These are phyloP conservation scores for Palythoa grandiflora DNA, from an alignment of 92 coral and sea anemone genomes.

Conservation along the genomic window DNA sequence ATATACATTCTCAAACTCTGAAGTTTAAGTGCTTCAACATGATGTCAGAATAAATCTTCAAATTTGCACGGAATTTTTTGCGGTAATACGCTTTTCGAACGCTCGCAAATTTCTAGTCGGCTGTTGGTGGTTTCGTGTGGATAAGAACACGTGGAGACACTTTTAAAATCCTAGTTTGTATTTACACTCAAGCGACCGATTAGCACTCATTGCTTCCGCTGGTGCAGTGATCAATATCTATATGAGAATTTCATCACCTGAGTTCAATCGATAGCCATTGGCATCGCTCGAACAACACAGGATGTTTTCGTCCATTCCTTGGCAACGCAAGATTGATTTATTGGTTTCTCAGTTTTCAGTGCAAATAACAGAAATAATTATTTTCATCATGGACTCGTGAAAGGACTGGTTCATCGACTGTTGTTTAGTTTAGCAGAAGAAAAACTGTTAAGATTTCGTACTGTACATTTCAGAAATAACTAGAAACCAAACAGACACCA, in stretches of 20 bases:
- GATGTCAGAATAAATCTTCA: background rate
- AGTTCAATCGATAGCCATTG: background rate
- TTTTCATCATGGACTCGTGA: background rate
- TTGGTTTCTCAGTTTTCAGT: background rate
- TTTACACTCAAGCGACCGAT: constrained; percentile 15
- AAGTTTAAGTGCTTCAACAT: background rate
- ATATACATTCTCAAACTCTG: background rate
- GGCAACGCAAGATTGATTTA: background rate
- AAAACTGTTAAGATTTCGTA: background rate
- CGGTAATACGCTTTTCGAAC: background rate
- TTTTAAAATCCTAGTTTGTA: constrained; percentile 34
- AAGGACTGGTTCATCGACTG: too few species aligned
- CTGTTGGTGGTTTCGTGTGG: constrained; percentile 31
- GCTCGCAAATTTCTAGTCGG: constrained; percentile 4
- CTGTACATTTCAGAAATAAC: background rate
- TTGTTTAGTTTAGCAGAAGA: background rate
- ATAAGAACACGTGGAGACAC: constrained; percentile 27
- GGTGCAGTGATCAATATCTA: background rate
- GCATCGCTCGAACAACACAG: background rate
- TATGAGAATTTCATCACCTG: background rate
- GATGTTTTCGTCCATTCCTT: background rate
- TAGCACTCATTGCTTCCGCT: constrained; percentile 35
- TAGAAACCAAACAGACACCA: background rate
- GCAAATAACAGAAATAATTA: background rate
- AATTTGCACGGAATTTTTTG: background rate